Percentiles rank a stretch among this genome's conserved stretches.
Conservation (phyloP, 2,888 invertebrate genomes). For the Rhagophthalmus giganteus region DNA sequence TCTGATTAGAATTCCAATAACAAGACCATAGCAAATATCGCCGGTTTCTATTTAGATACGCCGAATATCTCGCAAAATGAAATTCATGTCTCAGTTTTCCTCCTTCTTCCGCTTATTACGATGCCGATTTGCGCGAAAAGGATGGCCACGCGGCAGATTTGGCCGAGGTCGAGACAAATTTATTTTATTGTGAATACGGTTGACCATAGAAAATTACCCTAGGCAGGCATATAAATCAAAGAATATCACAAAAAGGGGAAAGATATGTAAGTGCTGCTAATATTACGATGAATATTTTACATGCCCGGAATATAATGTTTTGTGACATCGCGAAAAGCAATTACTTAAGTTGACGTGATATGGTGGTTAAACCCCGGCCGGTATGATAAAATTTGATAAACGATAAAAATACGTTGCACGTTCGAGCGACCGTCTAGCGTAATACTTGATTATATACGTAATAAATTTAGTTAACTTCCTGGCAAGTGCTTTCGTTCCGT, state of each 20-base stretch:
- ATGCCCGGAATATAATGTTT: background rate
- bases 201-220: conserved; percentile 31
- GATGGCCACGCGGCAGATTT: conserved; percentile 2
- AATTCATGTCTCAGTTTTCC: conserved; percentile 16
- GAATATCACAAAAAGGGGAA: conserved; percentile 23
- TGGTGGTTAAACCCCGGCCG: no score
- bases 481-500: background rate
- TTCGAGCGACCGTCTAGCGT: no score
- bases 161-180: conserved; percentile 21
- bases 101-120: conserved; percentile 3
- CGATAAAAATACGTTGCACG: no score
- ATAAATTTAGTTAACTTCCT: background rate
- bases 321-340: background rate
- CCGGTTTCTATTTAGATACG: conserved; percentile 31
- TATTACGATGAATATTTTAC: conserved; percentile 4
- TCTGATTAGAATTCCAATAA: conserved; percentile 49
- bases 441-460: no score
- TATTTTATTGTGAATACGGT: conserved; percentile 29
- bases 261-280: conserved; percentile 10
- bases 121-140: background rate
- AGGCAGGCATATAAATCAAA: conserved; percentile 25
- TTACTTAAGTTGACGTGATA: background rate
- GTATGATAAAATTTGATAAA: no score
- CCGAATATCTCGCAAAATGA: conserved; percentile 27
- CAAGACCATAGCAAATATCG: conserved; percentile 48